Evolutionary conservation across 2,797 vertebrate species (phyloP), one percentile per base, ranked within the genome.

Genomic region (Selene dorsalis): DNA sequence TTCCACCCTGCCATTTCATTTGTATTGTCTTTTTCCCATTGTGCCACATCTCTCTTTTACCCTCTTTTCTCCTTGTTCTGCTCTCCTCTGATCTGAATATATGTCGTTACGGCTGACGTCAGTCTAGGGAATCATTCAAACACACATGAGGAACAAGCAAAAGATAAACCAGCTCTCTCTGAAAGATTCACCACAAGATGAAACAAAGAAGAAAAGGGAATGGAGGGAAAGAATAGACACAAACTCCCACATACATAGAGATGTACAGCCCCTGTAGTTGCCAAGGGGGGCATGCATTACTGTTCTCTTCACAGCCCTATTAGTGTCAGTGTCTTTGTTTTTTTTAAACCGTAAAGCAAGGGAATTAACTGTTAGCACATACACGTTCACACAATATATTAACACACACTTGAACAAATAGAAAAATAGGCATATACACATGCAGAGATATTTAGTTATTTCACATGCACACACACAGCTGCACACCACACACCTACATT

Each of bases 271-370:
- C 30, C 73, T 39, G 62, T 65, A 88, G 77, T 61, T 83, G 77
- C 83, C 59, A 47, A 39, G 67, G 73, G 79, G 83, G 75, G 26
- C 57, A 53, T 30, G 32, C 61, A 83, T 80, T 73, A 80, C 75
- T 72, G 69, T 89, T 78, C 74, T 79, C 73, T 75, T 89, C 80
- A 88, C 82, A 86, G 72, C 41, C 83, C 87, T 84, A 89, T 92
- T 88, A 90, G 82, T 81, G 83, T 73, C 47, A 35, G 32, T 74
- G 64, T 86, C 80, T 87, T 80, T 88, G 82, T 88, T 82, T 22
- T 28, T 68, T 69, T 47, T 68, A 32, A 79, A 70, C 60, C 32
- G 66, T 79, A 75, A 75, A 82, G 65, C 65, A 32, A 71, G 20
- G 52, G 69, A 56, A 39, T 65, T 65, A 26, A 73, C 41, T 74